A percentile compares a stretch with the other conserved stretches of the same genome.
Conservation (phyloP, 2,888 invertebrate genomes). For the Theodoxus fluviatilis region DNA sequence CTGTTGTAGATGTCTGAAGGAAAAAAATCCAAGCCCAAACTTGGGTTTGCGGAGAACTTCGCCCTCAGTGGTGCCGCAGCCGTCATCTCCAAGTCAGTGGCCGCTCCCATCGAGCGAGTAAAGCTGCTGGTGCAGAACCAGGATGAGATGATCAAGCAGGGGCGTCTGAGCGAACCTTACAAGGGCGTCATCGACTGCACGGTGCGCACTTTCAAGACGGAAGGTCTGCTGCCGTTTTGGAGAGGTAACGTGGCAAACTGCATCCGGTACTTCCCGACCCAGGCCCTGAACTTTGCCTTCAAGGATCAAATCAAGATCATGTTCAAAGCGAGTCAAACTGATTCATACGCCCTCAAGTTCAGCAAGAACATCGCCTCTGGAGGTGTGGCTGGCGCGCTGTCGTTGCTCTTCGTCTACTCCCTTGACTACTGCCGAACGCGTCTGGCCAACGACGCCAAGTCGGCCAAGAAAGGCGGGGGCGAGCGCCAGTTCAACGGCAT, state of each 20-base stretch:
- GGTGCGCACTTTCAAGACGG: constrained; percentile 54
- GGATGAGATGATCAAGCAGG: constrained; percentile 64
- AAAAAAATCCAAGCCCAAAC: too few relatives aligned
- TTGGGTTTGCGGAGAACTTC: constrained; percentile 64
- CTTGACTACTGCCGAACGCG: constrained; percentile 65
- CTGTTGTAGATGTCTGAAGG: too few relatives aligned
- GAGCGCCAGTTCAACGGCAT: constrained; percentile 89
- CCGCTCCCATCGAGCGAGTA: constrained; percentile 66
- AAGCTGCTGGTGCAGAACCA: constrained; percentile 66
- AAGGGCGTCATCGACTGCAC: constrained; percentile 75
- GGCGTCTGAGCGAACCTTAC: constrained; percentile 78
- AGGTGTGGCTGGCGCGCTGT: constrained; percentile 63
- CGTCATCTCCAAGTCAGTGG: constrained; percentile 65
- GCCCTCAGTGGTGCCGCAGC: constrained; percentile 63
- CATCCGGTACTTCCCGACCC: constrained; percentile 72
- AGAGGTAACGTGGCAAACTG: constrained; percentile 94
- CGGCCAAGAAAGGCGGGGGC: constrained; percentile 50
- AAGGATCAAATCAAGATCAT: constrained; percentile 86
- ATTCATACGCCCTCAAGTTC: constrained; percentile 56
- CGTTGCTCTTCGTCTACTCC: constrained; percentile 65
- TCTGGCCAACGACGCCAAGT: constrained; percentile 64
- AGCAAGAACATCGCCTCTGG: constrained; percentile 78
- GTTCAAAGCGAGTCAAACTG: constrained; percentile 69
- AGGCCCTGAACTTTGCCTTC: constrained; percentile 67
- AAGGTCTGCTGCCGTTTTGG: constrained; percentile 76